Evolutionary conservation across 2,113 vertebrate species (phyloP), one percentile per base, ranked within the genome.

Genomic region (Anoura caudifer): DNA sequence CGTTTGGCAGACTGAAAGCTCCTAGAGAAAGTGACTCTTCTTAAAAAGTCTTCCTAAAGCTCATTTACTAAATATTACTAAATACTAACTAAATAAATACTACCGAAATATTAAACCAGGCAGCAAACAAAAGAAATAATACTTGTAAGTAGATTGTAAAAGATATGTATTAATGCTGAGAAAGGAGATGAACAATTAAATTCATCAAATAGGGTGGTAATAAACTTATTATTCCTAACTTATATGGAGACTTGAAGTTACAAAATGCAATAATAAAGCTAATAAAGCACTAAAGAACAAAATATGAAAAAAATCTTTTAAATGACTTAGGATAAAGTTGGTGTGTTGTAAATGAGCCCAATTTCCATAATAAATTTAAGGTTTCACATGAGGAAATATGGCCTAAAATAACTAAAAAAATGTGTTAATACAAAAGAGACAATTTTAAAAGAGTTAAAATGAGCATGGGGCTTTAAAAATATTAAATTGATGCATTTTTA

Each of bases 341-440:
- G 76, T 69, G 1, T 45, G 65, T 65, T 83, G 24, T 24, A 47
- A 88, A 76, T 65, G 13, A 70, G n/a, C 3, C 43, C 20, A 70
- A 83, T 77, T 77, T 91, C 90, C 9, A 36, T 87, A 73, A 87
- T 61, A 87, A 82, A 82, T 47, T 82, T n/a, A 87, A 61, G 33
- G 19, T 59, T 93, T 88, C 69, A 45, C 76, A 65, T 82, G 56
- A 90, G 3, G 11, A 72, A 92, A 69, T 56, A 45, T 26, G 17
- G 16, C 14, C 69, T 33, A 61, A 87, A 82, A 92, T 92, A 84
- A 89, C 43, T 87, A 24, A 94, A 94, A 94, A 84, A 54, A 22
- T 33, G n/a, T 69, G 15, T 84, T 36, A 56, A 95, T 10, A 3
- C 7, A 87, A 59, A 9, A 33, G 6, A 82, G 31, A 65, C 22